Evolutionary conservation across 2,113 vertebrate species (phyloP), one percentile per base, ranked within the genome.

Genomic region (Xenopus laevis): DNA sequence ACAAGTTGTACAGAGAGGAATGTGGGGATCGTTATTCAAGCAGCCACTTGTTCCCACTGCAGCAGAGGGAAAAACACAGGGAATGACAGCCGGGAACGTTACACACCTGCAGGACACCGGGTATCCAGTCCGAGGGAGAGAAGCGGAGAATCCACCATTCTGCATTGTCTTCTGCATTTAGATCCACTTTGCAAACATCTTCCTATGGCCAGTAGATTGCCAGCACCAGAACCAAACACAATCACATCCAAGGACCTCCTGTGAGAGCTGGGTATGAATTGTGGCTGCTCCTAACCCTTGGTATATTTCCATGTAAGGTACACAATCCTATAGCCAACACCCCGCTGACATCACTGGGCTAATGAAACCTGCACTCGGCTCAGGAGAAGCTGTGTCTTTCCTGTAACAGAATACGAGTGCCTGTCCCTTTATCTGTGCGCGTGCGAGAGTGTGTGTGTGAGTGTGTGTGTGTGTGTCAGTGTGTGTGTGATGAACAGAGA

Each of bases 71-170:
- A 47, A 11, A 20, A 77, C 71, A 52, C 50, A 30, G 71, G 76
- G 62, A 70, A 60, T 17, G 50, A 80, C 82, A 86, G 87, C 79
- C 85, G 80, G 77, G 72, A 65, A 59, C 72, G 73, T 0, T 86
- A 94, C 93, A 87, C 88, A 98, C 95, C 95, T 97, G 92, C 82
- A 86, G 79, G 90, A 80, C 78, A 87, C 83, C 80, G 84, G 87
- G 85, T 87, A 89, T 82, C 89, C 90, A 47, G 79, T 86, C 2
- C 85, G 83, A 83, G 86, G 79, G 79, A 86, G 10, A 66, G 89
- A 90, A 84, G 87, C 87, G 81, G 92, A 89, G 89, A 88, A 90
- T 82, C 89, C 86, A 83, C 82, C 89, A 80, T 89, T 90, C 82
- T 89, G 89, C 94, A 96, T 96, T 73, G 83, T 82, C 78, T 82